These are phyloP conservation scores for Athalia circularis DNA, from an alignment of 2,888 invertebrate species.

Conservation along the genomic window DNA sequence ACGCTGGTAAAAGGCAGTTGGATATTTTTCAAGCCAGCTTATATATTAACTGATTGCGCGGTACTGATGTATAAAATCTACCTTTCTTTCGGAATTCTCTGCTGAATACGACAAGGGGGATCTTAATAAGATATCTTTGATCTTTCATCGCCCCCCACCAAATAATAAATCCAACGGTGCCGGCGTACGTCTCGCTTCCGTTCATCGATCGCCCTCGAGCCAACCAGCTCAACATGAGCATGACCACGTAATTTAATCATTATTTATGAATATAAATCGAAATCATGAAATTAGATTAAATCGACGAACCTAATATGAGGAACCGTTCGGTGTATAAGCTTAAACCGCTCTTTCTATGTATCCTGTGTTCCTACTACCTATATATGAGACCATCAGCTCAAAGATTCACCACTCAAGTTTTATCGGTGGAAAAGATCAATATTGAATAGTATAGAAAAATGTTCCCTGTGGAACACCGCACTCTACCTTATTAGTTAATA, in stretches of 20 bases:
- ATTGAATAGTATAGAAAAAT: too few relatives aligned
- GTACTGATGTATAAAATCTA: conserved; percentile 17
- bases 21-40: conserved; percentile 19
- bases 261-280: conserved; percentile 40
- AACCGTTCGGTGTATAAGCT: conserved; percentile 9
- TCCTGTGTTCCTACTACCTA: neutral
- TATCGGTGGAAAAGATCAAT: too few relatives aligned
- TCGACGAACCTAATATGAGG: conserved; percentile 25
- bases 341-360: conserved; percentile 3
- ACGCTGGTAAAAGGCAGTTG: neutral
- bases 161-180: conserved; percentile 30
- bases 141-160: conserved; percentile 36
- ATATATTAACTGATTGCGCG: conserved; percentile 25
- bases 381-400: too few relatives aligned
- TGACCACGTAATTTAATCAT: conserved; percentile 37
- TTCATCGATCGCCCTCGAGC: conserved; percentile 34
- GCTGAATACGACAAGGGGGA: conserved; percentile 26
- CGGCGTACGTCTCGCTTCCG: conserved; percentile 9
- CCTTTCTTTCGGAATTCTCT: conserved; percentile 17
- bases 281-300: conserved; percentile 26
- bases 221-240: conserved; percentile 2
- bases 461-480: too few relatives aligned
- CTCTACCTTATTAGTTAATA: too few relatives aligned
- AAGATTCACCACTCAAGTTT: too few relatives aligned
- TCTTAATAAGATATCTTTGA: conserved; percentile 36